phyloP scores from a whole-genome alignment of 2,888 invertebrate genomes.

The Theristus sp. region DNA sequence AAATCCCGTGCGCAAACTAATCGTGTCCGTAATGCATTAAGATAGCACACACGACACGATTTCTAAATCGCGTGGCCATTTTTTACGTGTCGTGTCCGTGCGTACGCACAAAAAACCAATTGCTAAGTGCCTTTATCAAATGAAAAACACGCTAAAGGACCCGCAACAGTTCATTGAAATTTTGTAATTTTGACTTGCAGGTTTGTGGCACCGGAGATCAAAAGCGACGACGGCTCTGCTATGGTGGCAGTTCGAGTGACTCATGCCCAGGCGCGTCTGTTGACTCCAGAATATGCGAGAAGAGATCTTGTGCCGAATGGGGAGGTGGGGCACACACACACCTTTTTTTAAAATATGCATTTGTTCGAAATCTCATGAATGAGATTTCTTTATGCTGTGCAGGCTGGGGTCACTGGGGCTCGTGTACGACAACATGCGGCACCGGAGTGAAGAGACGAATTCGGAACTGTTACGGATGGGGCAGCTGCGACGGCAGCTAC shows the following conservation, averaged over 20 bases:
- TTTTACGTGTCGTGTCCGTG: too few species aligned
- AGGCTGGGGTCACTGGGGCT: conserved; percentile 28
- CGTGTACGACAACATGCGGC: conserved; percentile 22
- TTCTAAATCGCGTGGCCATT: too few species aligned
- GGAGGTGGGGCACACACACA: conserved; percentile 11
- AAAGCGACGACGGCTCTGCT: conserved; percentile 19
- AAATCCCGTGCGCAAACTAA: too few species aligned
- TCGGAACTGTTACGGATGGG: conserved; percentile 25
- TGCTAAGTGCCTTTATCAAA: too few species aligned
- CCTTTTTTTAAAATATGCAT: not conserved
- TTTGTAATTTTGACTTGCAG: too few species aligned
- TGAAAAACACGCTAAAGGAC: too few species aligned
- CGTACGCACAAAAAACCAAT: too few species aligned
- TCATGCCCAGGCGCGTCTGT: conserved; percentile 14
- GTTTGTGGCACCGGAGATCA: conserved; percentile 24
- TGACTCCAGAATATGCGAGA: conserved; percentile 21
- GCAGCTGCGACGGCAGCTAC: conserved; percentile 17
- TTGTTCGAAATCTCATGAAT: not conserved
- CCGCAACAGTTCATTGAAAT: too few species aligned
- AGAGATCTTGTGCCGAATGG: conserved; percentile 17
- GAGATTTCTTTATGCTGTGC: conserved; percentile 5
- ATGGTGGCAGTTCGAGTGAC: conserved; percentile 23
- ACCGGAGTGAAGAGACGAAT: conserved; percentile 21
- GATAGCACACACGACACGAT: too few species aligned
- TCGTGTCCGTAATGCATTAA: too few species aligned